These are phyloP conservation scores for Orthonyx spaldingii DNA, from an alignment of 2,113 vertebrate species.

Conservation along the genomic window DNA sequence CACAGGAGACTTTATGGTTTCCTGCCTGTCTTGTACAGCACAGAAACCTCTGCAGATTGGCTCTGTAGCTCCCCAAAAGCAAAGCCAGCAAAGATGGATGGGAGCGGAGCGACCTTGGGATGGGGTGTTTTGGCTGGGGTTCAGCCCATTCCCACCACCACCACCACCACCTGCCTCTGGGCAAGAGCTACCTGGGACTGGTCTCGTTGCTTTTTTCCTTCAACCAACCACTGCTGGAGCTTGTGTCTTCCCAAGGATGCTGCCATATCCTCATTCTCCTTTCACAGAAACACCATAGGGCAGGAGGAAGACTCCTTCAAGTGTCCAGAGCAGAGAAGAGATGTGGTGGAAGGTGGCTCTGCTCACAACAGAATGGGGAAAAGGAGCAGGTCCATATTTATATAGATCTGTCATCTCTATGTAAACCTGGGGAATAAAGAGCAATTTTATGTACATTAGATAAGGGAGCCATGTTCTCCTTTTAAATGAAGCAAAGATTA, in stretches of 20 bases:
- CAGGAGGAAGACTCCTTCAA: neutral
- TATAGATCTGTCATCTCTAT: conserved; percentile 39
- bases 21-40: neutral
- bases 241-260: neutral
- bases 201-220: neutral
- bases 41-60: neutral
- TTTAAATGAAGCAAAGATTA: conserved; percentile 65
- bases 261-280: neutral
- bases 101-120: neutral
- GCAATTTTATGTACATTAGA: conserved; percentile 53
- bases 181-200: neutral
- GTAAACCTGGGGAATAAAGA: conserved; percentile 60
- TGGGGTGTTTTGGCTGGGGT: neutral
- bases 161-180: neutral
- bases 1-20: neutral
- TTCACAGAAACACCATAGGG: neutral
- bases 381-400: conserved; percentile 21
- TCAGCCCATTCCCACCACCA: neutral
- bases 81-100: neutral
- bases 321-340: neutral
- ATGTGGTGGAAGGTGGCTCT: neutral
- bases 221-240: neutral
- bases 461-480: conserved; percentile 61
- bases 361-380: neutral
- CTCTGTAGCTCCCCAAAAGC: neutral